Evolutionary conservation across 2,888 invertebrate species (phyloP), one percentile per base, ranked within the genome.

Genomic region (Dexiosoma caninum): DNA sequence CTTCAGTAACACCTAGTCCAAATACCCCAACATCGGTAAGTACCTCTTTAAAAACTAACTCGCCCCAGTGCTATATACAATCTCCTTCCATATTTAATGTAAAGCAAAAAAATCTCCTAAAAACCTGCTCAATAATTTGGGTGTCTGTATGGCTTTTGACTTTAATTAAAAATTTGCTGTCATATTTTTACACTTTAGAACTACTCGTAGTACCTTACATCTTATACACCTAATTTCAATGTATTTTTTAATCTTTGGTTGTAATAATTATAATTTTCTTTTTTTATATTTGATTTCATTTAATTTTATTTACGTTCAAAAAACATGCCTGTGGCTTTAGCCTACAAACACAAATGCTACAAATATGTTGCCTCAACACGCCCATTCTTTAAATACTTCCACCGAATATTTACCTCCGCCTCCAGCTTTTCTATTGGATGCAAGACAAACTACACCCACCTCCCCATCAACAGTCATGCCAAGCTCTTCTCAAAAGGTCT

Each of bases 401-500:
- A 87, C 87, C 78, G 90, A 90, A 83, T 88, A 87, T 83, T 83
- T 90, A 71, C 90, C 90, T 76, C 91, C 90, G 69, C 90, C 90
- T 51, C 90, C 90, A 12, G 89, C 90, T 21, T 90, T 87, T 84
- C 83, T 84, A 37, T 86, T 91, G 72, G 90, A 90, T 82, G 46
- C 83, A 82, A 76, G 80, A 37, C 84, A 78, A 67, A 40, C 72
- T 9, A 79, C 79, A 53, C 44, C 74, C 30, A 76, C 84, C 72
- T 83, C 86, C 57, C 85, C 85, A 32, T 71, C 85, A 35, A 72
- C 84, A 14, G 53, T 77, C 5, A 86, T 89, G 84, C 86, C 89
- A 21, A 86, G 84, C 66, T 87, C 90, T 40, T 85, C 89, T 64
- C 91, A 94, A 42, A 94, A 94, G 85, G 96, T 97, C 16, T 96